Evolutionary conservation across 2,797 vertebrate genomes (phyloP), one percentile per base, ranked within the genome.

Genomic region (Phrynocephalus guinanensis): DNA sequence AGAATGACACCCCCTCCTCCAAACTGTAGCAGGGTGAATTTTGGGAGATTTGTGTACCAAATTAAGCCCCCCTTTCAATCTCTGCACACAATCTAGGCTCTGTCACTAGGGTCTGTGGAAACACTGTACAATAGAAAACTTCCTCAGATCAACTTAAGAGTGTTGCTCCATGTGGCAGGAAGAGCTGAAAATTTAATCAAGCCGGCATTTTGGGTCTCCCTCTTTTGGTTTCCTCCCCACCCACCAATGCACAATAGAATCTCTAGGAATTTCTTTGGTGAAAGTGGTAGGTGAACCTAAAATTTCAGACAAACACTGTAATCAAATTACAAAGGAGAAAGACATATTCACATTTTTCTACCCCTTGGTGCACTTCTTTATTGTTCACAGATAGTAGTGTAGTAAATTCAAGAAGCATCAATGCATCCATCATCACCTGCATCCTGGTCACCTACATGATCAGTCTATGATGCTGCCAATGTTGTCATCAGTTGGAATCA

Each of bases 301-400:
- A 48, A 15, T 82, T 82, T 16, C 80, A 67, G 33, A 38, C 4
- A 68, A 48, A 44, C 38, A 38, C 38, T 38, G 6, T 67, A 48
- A 5, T 28, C 11, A 68, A 67, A 66, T 33, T 33, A 38, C 72
- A 28, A 52, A 78, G 5, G 15, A 20, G 13, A 28, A 79, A 56
- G 26, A n/a, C 28, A 26, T 26, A 44, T 15, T 81, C 66, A 68
- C 33, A 68, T 68, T 82, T 67, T 33, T 48, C 33, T 67, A 68
- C 7, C 26, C n/a, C 30, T 92, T 68, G 89, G 66, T 89, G 89
- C 0, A 77, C 75, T 60, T 10, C 86, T 85, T 48, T 86, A 24
- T 2, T 84, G 79, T 5, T 10, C 10, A 48, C 72, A 30, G 0
- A 60, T 50, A 22, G 0, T 38, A 44, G 63, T 77, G 10, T 26